These are phyloP conservation scores for Tenodera sinensis DNA, from an alignment of 2,888 invertebrate species.

Conservation along the genomic window DNA sequence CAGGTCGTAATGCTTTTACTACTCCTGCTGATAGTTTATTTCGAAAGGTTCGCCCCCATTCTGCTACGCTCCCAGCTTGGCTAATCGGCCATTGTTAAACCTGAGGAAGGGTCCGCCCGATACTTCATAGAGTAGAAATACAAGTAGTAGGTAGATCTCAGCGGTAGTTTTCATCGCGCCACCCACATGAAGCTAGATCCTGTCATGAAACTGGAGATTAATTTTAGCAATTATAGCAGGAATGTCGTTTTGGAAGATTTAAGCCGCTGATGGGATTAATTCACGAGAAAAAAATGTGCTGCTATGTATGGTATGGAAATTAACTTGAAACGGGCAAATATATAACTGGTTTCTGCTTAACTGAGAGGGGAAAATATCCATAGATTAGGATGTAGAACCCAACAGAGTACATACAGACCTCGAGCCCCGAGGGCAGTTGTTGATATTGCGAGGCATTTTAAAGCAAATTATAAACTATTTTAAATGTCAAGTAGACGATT, in stretches of 20 bases:
- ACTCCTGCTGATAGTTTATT: not conserved
- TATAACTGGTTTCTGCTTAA: not conserved
- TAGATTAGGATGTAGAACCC: too few species aligned
- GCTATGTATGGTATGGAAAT: not conserved
- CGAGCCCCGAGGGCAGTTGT: too few species aligned
- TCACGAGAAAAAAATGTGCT: not conserved
- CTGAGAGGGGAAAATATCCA: too few species aligned
- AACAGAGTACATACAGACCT: too few species aligned
- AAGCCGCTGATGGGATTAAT: not conserved
- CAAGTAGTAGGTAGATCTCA: not conserved
- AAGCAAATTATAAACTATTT: too few species aligned
- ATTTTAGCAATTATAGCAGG: not conserved
- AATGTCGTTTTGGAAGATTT: not conserved
- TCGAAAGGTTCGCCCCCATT: constrained; percentile 4
- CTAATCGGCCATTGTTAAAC: constrained; percentile 13
- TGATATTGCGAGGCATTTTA: too few species aligned
- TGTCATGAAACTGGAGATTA: not conserved
- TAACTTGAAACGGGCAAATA: not conserved
- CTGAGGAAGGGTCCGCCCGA: not conserved
- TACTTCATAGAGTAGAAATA: constrained; percentile 5
- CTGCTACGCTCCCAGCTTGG: constrained; percentile 3
- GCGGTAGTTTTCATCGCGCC: constrained; percentile 10
- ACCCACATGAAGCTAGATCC: not conserved
- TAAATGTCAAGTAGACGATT: too few species aligned
- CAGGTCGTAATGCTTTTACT: not conserved